A percentile compares a stretch with the other conserved stretches of the same genome.
phyloP scores from a whole-genome alignment of 2,888 invertebrate genomes.

The Diaperis boleti region DNA sequence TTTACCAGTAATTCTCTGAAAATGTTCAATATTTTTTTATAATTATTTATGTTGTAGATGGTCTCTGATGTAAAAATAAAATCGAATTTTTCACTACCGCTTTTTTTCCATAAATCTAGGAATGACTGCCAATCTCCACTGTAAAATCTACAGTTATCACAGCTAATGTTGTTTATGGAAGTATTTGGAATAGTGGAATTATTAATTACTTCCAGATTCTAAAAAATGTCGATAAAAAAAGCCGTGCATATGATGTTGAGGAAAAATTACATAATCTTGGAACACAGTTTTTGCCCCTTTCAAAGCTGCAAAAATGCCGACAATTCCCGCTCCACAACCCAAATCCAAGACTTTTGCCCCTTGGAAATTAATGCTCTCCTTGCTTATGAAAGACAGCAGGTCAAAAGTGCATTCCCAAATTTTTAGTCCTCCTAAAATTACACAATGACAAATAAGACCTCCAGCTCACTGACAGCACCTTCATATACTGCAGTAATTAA shows the following conservation, averaged over 20 bases:
- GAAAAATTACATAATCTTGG: constrained; percentile 94
- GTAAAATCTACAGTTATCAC: constrained; percentile 70
- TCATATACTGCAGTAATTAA: constrained; percentile 83
- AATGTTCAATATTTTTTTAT: constrained; percentile 79
- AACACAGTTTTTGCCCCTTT: constrained; percentile 82
- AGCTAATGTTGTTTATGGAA: constrained; percentile 60
- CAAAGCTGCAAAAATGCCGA: constrained; percentile 83
- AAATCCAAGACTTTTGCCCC: constrained; percentile 82
- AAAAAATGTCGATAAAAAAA: constrained; percentile 64
- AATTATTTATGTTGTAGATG: constrained; percentile 87
- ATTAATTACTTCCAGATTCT: constrained; percentile 89
- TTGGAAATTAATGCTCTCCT: constrained; percentile 64
- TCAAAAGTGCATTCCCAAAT: constrained; percentile 96
- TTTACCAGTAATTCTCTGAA: constrained; percentile 74
- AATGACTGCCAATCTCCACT: constrained; percentile 77
- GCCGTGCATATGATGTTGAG: too few relatives aligned
- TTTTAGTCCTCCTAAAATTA: constrained; percentile 85
- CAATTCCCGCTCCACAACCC: constrained; percentile 92
- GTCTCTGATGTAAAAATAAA: constrained; percentile 93
- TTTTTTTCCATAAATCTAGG: constrained; percentile 60
- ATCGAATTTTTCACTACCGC: constrained; percentile 79
- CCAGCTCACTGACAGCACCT: constrained; percentile 68
- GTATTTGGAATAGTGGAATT: constrained; percentile 87
- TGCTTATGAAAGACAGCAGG: constrained; percentile 75
- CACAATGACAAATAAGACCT: constrained; percentile 13